These are phyloP conservation scores for Ormyrus thymus DNA, from an alignment of 2,888 invertebrate species.

Conservation along the genomic window DNA sequence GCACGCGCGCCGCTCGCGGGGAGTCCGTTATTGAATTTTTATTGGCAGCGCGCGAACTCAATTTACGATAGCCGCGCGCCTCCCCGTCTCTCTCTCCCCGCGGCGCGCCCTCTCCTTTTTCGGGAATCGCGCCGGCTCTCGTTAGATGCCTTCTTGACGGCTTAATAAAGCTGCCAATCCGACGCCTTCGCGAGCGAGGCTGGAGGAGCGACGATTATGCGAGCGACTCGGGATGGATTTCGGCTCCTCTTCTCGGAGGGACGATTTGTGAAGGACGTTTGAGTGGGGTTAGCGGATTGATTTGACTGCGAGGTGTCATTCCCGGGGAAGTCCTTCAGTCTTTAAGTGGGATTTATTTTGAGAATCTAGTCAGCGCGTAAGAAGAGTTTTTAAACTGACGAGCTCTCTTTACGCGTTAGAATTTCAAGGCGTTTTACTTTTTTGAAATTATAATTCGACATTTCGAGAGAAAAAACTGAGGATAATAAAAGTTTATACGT, in stretches of 20 bases:
- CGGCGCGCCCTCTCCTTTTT: background rate
- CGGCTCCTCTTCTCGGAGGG: too few species aligned
- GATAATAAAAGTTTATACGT: too few species aligned
- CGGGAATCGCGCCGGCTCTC: constrained; percentile 37
- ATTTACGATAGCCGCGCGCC: constrained; percentile 60
- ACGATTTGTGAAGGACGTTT: background rate
- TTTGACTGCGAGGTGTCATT: background rate
- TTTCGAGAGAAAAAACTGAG: too few species aligned
- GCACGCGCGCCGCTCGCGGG: constrained; percentile 54
- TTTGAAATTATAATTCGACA: too few species aligned
- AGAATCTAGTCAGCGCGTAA: too few species aligned
- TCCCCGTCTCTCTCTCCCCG: background rate
- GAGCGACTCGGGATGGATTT: background rate
- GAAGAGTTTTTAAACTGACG: too few species aligned
- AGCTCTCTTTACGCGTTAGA: too few species aligned
- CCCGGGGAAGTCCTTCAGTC: too few species aligned
- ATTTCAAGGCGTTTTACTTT: too few species aligned
- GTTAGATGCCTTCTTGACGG: constrained; percentile 32
- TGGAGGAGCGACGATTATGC: background rate
- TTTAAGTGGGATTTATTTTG: too few species aligned
- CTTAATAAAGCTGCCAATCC: constrained; percentile 44
- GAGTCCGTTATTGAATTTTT: constrained; percentile 70
- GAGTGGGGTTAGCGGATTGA: background rate
- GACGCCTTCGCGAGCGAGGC: background rate
- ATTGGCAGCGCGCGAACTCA: constrained; percentile 66